These are phyloP conservation scores for Artemia sinica DNA, from an alignment of 2,888 invertebrate species.

Conservation along the genomic window DNA sequence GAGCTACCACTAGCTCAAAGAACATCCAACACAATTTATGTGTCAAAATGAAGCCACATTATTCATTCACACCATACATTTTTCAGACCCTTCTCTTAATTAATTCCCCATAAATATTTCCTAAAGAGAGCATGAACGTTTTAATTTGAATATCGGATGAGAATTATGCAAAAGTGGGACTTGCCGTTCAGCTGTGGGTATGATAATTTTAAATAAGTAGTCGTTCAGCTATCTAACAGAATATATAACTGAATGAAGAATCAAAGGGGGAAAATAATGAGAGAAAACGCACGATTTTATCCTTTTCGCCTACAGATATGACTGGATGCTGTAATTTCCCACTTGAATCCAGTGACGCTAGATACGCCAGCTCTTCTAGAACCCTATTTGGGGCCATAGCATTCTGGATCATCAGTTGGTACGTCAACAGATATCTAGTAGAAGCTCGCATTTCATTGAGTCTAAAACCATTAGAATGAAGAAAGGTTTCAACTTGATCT, in stretches of 20 bases:
- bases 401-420: background rate
- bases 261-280: background rate
- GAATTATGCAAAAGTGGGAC: too few relatives aligned
- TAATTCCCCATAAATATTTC: too few relatives aligned
- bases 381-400: background rate
- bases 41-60: too few relatives aligned
- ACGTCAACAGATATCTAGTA: background rate
- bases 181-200: too few relatives aligned
- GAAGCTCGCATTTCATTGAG: background rate
- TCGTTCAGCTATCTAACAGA: background rate
- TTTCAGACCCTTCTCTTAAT: too few relatives aligned
- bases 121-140: too few relatives aligned
- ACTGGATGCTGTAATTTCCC: background rate
- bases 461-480: background rate
- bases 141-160: too few relatives aligned
- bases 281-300: background rate
- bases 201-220: too few relatives aligned
- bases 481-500: background rate
- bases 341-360: background rate
- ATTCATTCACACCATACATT: too few relatives aligned
- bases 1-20: too few relatives aligned
- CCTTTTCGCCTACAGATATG: background rate
- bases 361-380: constrained; percentile 1
- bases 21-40: too few relatives aligned
- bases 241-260: background rate